Percentiles rank a stretch among this genome's conserved stretches.
phyloP scores from a whole-genome alignment of 1,140 invertebrate genomes.

The Oryzaephilus surinamensis region DNA sequence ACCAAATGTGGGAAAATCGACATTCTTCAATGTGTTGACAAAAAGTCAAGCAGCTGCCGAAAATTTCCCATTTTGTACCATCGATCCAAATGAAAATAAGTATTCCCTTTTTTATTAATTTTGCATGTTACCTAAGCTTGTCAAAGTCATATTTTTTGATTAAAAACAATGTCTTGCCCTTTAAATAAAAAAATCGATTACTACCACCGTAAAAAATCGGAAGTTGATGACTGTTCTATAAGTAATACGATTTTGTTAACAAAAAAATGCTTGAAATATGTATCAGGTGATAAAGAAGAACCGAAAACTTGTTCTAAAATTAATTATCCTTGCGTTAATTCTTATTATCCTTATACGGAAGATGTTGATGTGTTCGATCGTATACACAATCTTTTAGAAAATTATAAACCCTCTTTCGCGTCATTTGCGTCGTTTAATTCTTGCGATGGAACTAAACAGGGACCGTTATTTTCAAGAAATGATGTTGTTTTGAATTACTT shows the following conservation, averaged over 20 bases:
- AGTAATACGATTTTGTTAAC: too few species aligned
- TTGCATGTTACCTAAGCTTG: too few species aligned
- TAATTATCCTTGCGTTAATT: constrained; percentile 33
- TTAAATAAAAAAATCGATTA: constrained; percentile 18
- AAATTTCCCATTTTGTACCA: constrained; percentile 99
- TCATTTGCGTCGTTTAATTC: constrained; percentile 5
- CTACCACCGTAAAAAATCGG: constrained; percentile 12
- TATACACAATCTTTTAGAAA: constrained; percentile 21
- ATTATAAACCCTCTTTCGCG: constrained; percentile 10
- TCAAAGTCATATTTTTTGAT: too few species aligned
- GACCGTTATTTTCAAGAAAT: too few species aligned
- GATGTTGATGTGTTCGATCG: constrained; percentile 32
- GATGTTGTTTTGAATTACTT: constrained; percentile 30
- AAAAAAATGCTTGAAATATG: too few species aligned
- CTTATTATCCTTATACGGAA: constrained; percentile 36
- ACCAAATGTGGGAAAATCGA: constrained; percentile 97
- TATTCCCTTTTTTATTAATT: constrained; percentile 46
- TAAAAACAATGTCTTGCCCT: too few species aligned
- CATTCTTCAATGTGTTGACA: constrained; percentile 98
- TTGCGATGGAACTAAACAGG: not conserved
- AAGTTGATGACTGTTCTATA: constrained; percentile 16
- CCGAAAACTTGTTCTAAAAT: too few species aligned
- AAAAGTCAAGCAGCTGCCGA: constrained; percentile 93
- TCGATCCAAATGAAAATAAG: constrained; percentile 99
- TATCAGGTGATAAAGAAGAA: too few species aligned